Evolutionary conservation across 2,113 vertebrate species (phyloP), one percentile per base, ranked within the genome.

Genomic region (Leuciscus idus): DNA sequence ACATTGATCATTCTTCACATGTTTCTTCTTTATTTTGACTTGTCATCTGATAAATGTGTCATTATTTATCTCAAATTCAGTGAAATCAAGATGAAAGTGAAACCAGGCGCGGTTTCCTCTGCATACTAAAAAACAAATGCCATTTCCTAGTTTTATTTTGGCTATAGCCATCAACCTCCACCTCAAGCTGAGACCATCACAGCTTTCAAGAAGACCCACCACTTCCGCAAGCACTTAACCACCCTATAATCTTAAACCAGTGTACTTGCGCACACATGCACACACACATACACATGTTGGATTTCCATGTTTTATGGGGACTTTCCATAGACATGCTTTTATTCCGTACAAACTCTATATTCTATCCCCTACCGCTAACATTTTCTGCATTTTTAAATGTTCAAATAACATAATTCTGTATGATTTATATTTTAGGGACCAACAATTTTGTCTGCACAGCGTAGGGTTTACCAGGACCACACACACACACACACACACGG

Each of bases 81-180:
- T 75, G 68, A 72, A 72, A 72, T 72, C 4, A 43, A n/a, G 11
- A 80, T 43, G 23, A 43, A 80, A 61, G 55, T 62, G 57, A 36
- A 43, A 39, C 77, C 77, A 78, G 52, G 9, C 36, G 77, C 33
- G 36, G 50, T 57, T 59, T 57, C 11, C 23, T 61, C 55, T 36
- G 55, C 55, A 43, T n/a, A 43, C 7, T 59, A 30, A 19, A 50
- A 10, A 77, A 46, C 46, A 26, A 50, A 75, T 28, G 43, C n/a
- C 6, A 26, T 57, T 48, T 76, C 26, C 13, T 59, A 39, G 30
- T 36, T 36, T 4, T 78, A 55, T 78, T 50, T 78, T 57, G 50
- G 33, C 9, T 78, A 30, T 39, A 33, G 46, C 17, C 19, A 30
- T 30, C 64, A 68, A 68, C 28, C 64, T 68, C 28, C 12, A 33